Conservation (phyloP, 2,888 invertebrate genomes). For the Tachystola acroxantha region DNA sequence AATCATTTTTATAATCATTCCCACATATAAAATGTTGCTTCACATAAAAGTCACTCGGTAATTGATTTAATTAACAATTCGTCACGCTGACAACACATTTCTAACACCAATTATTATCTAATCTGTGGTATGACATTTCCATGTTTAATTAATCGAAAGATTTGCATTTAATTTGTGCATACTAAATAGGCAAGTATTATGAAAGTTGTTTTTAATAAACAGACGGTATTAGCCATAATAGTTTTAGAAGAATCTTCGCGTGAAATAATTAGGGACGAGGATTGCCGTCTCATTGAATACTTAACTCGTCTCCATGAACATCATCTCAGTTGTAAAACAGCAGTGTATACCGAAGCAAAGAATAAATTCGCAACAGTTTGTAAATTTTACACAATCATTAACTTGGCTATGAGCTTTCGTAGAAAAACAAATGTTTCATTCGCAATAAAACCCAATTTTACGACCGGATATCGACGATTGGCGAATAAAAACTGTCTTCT, state of each 20-base stretch:
- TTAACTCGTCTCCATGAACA: too few species aligned
- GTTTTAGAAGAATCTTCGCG: too few species aligned
- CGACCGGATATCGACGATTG: conserved; percentile 11
- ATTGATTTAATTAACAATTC: conserved; percentile 24
- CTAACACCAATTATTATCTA: conserved; percentile 15
- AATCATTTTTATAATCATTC: conserved; percentile 7
- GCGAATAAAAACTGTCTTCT: conserved; percentile 7
- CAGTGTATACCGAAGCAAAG: too few species aligned
- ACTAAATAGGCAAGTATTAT: conserved; percentile 5
- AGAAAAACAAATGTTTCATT: conserved; percentile 4
- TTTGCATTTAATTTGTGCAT: conserved; percentile 31
- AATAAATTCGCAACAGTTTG: too few species aligned
- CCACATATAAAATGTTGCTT: conserved; percentile 9
- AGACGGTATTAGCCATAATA: too few species aligned
- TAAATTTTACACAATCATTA: too few species aligned
- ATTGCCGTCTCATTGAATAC: too few species aligned
- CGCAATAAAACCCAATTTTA: conserved; percentile 7
- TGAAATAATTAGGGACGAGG: too few species aligned
- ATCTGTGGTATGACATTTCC: conserved; percentile 24
- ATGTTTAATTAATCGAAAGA: conserved; percentile 14
- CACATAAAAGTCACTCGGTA: conserved; percentile 6
- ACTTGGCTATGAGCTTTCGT: conserved; percentile 4
- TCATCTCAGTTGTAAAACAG: too few species aligned
- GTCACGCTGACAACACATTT: conserved; percentile 19
- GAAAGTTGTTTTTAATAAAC: conserved; percentile 3